phyloP scores from a whole-genome alignment of 2,113 vertebrate genomes.

The Chaetodon trifascialis region DNA sequence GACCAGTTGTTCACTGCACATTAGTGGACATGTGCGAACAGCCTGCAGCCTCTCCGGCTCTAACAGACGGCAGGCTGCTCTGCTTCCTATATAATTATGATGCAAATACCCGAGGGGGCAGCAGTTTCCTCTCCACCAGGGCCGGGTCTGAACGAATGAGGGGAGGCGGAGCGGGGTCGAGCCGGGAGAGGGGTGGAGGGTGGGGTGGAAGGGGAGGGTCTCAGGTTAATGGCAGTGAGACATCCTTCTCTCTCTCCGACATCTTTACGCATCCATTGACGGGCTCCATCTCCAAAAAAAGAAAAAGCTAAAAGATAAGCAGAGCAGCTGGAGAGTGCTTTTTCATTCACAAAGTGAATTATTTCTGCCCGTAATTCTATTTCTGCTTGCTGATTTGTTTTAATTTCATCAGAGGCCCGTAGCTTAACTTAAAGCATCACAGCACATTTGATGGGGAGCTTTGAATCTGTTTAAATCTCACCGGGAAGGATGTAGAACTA shows the following conservation, averaged over 20 bases:
- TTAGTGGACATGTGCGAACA: slow-evolving; percentile 11
- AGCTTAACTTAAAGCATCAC: slow-evolving; percentile 35
- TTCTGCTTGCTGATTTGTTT: slow-evolving; percentile 21
- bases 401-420: slow-evolving; percentile 34
- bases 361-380: slow-evolving; percentile 49
- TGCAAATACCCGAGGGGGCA: slow-evolving; percentile 66
- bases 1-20: slow-evolving; percentile 15
- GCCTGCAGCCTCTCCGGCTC: slow-evolving; percentile 52
- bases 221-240: slow-evolving; percentile 52
- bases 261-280: slow-evolving; percentile 49
- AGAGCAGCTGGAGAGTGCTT: slow-evolving; percentile 37
- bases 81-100: slow-evolving; percentile 71
- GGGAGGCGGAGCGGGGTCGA: slow-evolving; percentile 43
- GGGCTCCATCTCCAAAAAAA: slow-evolving; percentile 20
- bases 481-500: slow-evolving; percentile 22
- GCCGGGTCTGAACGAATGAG: slow-evolving; percentile 51
- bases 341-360: slow-evolving; percentile 58
- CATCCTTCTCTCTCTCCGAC: slow-evolving; percentile 29
- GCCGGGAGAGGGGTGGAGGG: background rate
- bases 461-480: slow-evolving; percentile 32
- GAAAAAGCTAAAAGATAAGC: slow-evolving; percentile 29
- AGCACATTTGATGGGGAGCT: slow-evolving; percentile 21
- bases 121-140: slow-evolving; percentile 68
- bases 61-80: slow-evolving; percentile 56
- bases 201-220: slow-evolving; percentile 5